Evolutionary conservation across 1,140 invertebrate species (phyloP), one percentile per base, ranked within the genome.

Genomic region (Bombus balteatus): DNA sequence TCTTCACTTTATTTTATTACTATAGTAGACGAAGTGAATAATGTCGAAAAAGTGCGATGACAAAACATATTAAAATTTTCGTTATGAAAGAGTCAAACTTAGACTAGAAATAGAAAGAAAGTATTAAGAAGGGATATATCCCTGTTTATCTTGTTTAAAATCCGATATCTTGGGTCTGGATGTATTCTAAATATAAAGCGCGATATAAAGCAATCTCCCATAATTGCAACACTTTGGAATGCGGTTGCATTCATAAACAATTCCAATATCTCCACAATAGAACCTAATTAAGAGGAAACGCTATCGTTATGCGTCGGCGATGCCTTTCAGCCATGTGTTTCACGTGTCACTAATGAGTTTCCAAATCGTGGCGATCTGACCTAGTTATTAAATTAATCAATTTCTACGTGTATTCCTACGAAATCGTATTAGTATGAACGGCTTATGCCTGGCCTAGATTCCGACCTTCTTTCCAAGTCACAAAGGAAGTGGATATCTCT

Each of bases 301-400:
- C 25, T 71, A 28, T n/a, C 32, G 32, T 71, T 53, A n/a, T n/a
- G 43, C 18, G 18, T 53, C 47, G 47, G 6, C 47, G 47, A 70
- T 83, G 65, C 62, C 34, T 66, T 76, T 76, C 32, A 18, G 8
- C n/a, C 53, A n/a, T 18, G 32, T 37, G 41, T 65, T 34, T 66
- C 39, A 9, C 28, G 53, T 32, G 53, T 28, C 66, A 3, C 32
- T 84, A 71, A 84, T 37, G 75, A 79, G 32, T 62, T 53, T 37
- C 28, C 10, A 62, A 85, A 79, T 53, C 10, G 53, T 18, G 13
- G 5, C n/a, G 76, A 79, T 81, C 28, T 81, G 66, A 62, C 68
- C 80, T 41, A 72, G n/a, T 85, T 85, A 57, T 78, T 80, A 62
- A 79, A 72, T 72, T 72, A 84, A 85, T 34, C 25, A 62, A 32